phyloP scores from a whole-genome alignment of 2,113 vertebrate species.

The Phylloscopus trochiloides region DNA sequence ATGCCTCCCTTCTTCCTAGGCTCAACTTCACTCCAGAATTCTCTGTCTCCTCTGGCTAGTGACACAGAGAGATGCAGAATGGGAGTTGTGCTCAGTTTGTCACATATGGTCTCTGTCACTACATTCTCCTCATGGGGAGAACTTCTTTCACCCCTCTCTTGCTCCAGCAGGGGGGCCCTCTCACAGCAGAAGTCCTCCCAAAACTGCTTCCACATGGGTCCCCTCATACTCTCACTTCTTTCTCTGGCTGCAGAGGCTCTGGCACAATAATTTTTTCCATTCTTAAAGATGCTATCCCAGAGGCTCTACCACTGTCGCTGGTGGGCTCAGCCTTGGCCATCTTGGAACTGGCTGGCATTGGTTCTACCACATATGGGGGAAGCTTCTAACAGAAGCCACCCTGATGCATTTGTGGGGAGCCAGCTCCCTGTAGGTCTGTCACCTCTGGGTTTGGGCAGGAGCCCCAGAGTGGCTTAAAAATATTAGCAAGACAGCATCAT shows the following conservation, averaged over 20 bases:
- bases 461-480: too few species aligned
- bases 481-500: too few species aligned
- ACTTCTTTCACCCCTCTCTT: not conserved
- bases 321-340: not conserved
- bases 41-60: not conserved
- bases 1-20: rapidly evolving
- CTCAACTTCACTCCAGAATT: not conserved
- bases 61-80: not conserved
- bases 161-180: not conserved
- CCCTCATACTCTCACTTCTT: not conserved
- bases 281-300: not conserved
- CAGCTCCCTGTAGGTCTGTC: too few species aligned
- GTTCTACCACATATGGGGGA: not conserved
- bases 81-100: not conserved
- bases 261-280: not conserved
- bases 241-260: not conserved
- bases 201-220: not conserved
- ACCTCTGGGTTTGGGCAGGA: too few species aligned
- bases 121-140: not conserved
- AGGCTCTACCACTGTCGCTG: rapidly evolving
- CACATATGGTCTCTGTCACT: not conserved
- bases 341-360: not conserved
- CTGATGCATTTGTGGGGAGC: too few species aligned
- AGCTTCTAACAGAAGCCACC: not conserved
- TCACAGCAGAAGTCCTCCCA: not conserved